Conservation (phyloP, 2,113 vertebrate species). For the Lipotes vexillifer region DNA sequence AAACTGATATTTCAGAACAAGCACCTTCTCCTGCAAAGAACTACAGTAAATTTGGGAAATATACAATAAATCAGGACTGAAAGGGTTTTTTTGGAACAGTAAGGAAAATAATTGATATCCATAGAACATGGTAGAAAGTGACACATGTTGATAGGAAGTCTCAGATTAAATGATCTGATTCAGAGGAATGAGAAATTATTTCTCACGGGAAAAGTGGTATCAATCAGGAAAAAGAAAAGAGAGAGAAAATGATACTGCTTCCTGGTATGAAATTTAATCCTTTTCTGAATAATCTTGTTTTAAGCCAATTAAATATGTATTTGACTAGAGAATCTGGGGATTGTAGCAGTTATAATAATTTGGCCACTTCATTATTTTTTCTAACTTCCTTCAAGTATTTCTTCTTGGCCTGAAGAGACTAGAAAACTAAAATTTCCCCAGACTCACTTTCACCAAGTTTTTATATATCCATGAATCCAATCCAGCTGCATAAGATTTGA, state of each 20-base stretch:
- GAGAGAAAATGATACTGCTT: not conserved
- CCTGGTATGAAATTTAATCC: not conserved
- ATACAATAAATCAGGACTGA: not conserved
- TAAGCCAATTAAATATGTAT: not conserved
- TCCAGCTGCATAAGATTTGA: not conserved
- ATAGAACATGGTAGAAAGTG: not conserved
- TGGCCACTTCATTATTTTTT: not conserved
- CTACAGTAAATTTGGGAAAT: not conserved
- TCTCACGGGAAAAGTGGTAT: not conserved
- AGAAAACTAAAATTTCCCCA: not conserved
- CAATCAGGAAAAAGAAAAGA: not conserved
- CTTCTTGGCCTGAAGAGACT: not conserved
- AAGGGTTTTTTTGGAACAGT: not conserved
- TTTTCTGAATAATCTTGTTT: slow-evolving; percentile 5
- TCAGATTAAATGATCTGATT: not conserved
- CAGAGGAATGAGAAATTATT: not conserved
- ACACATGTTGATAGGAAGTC: not conserved
- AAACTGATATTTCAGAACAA: not conserved
- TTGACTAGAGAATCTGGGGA: not conserved
- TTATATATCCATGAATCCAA: not conserved
- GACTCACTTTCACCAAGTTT: not conserved
- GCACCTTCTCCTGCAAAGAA: not conserved
- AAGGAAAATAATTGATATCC: not conserved
- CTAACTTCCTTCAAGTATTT: not conserved
- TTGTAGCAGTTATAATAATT: not conserved